Percentiles rank a stretch among this genome's conserved stretches.
These are phyloP conservation scores for Zootoca vivipara DNA, from an alignment of 2,113 vertebrate species.

Conservation along the genomic window DNA sequence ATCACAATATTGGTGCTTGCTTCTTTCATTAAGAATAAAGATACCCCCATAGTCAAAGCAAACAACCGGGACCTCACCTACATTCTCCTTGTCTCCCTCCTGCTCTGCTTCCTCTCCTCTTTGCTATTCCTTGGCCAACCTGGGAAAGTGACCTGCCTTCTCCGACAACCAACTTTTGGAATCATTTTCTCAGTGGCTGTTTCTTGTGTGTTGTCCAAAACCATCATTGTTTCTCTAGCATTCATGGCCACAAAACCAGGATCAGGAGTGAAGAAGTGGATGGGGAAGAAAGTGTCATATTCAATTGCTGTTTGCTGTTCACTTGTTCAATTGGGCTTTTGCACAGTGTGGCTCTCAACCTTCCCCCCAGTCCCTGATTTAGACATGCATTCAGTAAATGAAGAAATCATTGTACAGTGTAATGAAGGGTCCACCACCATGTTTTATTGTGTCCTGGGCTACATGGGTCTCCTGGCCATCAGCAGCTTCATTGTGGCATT, in stretches of 20 bases:
- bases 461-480: not conserved
- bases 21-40: not conserved
- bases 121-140: not conserved
- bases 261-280: not conserved
- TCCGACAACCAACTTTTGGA: not conserved
- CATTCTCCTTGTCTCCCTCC: not conserved
- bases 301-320: not conserved
- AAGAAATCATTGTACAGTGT: not conserved
- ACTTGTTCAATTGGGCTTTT: not conserved
- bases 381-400: not conserved
- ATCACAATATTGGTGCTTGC: not conserved
- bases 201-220: conserved; percentile 3
- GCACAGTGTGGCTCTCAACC: not conserved
- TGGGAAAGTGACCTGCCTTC: not conserved
- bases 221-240: not conserved
- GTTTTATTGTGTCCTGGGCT: not conserved
- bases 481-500: not conserved
- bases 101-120: not conserved
- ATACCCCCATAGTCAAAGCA: not conserved
- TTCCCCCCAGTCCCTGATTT: not conserved
- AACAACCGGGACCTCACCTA: not conserved
- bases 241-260: conserved; percentile 14
- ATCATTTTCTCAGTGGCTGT: not conserved
- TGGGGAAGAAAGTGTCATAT: not conserved
- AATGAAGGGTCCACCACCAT: not conserved